Evolutionary conservation across 2,888 invertebrate genomes (phyloP), one percentile per base, ranked within the genome.

Genomic region (Mycogona germanica): DNA sequence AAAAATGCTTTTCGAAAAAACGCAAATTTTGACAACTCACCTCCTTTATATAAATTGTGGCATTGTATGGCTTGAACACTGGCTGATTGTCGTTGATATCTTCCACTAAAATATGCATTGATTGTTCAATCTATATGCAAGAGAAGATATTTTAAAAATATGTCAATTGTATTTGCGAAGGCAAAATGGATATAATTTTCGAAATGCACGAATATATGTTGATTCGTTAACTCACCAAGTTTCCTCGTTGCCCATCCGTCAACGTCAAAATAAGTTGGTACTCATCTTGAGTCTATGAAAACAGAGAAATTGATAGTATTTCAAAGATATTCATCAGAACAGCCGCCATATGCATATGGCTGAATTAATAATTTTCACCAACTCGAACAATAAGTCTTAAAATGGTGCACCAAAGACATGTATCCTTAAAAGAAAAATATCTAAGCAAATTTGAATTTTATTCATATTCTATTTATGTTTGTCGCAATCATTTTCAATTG

Each of bases 81-180:
- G 92, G 92, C 64, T 61, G 82, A 73, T 91, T 91, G 73, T 91
- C 91, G 67, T 91, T 91, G 44, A 88, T 83, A 68, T 92, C 92
- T 73, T 91, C 91, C 44, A 92, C 88, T 62, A 91, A 75, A 50
- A 91, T 72, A 60, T 91, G 74, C 62, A 92, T 78, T 67, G 89
- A 88, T 73, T 91, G 91, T 1, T 88, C 89, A 62, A 91, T 84
- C 64, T 64, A 46, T 28, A 58, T 57, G 28, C 35, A 42, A 30
- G 21, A 46, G 51, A 29, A 19, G 5, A 44, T 44, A 29, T 44
- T 44, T 7, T 44, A 29, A 44, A 44, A 44, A 26, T 26, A 26
- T 44, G 44, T 44, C 44, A 44, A 29, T 44, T 26, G 14, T 29
- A 44, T 23, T n/a, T 44, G 44, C 26, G 29, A 44, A 44, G 28